Base-by-base conservation (phyloP, 2,888 invertebrate genomes). In the Crematogaster levior region DNA sequence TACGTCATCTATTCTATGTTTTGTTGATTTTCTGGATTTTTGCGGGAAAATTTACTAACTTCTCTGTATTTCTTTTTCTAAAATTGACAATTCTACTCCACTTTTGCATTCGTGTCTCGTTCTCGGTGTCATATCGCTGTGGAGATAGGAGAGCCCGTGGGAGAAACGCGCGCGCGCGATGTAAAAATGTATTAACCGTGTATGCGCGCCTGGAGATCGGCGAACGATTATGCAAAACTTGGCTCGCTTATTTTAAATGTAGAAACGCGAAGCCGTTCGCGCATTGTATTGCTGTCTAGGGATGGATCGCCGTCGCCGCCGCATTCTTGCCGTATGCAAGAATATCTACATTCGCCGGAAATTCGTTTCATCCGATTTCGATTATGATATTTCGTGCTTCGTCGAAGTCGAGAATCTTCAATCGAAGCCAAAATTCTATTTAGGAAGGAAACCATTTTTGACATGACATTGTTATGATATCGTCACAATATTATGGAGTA, bases 181-280 rank as follows among this genome's bases (percentile, higher is more conserved):
- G 79, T 68, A 82, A 82, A 82, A 86, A 84, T 74, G 80, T 88
- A 88, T 88, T 86, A 86, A 84, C 72, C 73, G 34, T 43, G 63
- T 79, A 82, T 83, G 81, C 84, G 81, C 82, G 85, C 66, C 43
- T 72, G 72, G 72, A 86, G 87, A 89, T 89, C 81, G 87, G 82
- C 73, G 88, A 53, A 73, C 86, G 87, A 89, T 89, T 89, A 89
- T 89, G 86, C 88, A 86, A 89, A 89, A 73, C 79, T 85, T 40
- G 77, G 79, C 85, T 86, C 86, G 82, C 86, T 86, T 85, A 88
- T 89, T 89, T 89, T 84, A 85, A 89, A 89, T 86, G 86, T 89
- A 86, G 89, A 89, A 87, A 85, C 81, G 85, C 83, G 61, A 85
- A 89, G 82, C 85, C 80, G 40, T 60, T 46, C 56, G 74, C 65